A percentile compares a stretch with the other conserved stretches of the same genome.
Conservation (phyloP, 2,797 vertebrate genomes). For the Paguma larvata region DNA sequence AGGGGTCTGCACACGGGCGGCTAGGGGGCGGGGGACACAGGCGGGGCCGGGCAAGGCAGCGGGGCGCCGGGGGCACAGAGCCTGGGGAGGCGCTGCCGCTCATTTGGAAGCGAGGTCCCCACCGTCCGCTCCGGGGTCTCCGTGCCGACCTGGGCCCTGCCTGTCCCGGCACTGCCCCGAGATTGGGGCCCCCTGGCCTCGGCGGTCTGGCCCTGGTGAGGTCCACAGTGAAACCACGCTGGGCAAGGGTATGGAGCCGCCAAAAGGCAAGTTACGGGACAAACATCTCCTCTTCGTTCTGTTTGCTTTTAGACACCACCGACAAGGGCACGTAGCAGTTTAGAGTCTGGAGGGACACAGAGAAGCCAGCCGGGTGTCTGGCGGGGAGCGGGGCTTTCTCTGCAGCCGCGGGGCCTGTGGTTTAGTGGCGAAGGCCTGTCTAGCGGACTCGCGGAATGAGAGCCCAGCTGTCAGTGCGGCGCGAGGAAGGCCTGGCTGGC, state of each 20-base stretch:
- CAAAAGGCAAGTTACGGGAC: background rate
- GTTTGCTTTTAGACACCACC: accelerated
- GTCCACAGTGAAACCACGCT: background rate
- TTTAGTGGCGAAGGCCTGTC: accelerated
- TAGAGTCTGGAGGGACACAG: accelerated
- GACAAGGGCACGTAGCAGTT: accelerated
- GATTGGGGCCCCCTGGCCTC: background rate
- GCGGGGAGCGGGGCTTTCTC: accelerated
- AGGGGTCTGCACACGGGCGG: background rate
- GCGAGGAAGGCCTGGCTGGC: accelerated
- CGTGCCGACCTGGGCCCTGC: accelerated
- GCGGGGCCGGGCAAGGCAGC: accelerated
- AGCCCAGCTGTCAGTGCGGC: accelerated
- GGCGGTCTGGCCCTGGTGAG: accelerated
- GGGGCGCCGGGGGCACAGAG: accelerated
- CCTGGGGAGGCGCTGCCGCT: accelerated
- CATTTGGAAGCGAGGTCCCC: background rate
- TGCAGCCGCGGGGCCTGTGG: accelerated
- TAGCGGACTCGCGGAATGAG: accelerated
- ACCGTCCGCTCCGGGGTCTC: accelerated
- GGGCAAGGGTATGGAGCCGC: accelerated
- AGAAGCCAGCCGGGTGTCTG: accelerated
- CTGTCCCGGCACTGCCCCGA: accelerated
- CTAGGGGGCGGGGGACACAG: background rate
- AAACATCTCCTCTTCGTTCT: accelerated